These are phyloP conservation scores for Ciconia stormi DNA, from an alignment of 2,113 vertebrate genomes.

Conservation along the genomic window DNA sequence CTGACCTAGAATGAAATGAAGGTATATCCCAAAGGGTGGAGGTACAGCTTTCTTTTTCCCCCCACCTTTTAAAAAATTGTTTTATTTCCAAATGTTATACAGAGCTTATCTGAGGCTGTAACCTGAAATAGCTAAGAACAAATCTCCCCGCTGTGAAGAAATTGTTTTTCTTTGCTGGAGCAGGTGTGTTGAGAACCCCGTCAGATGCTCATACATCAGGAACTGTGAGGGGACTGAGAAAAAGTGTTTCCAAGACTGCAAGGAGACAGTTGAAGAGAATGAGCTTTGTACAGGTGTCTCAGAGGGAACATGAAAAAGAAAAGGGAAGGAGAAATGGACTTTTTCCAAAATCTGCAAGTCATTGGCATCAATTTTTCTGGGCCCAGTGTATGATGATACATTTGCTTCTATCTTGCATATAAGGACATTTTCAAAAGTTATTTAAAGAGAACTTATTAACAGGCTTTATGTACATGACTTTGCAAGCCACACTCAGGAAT, in stretches of 20 bases:
- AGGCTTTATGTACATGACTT: not conserved
- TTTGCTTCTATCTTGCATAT: not conserved
- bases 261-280: not conserved
- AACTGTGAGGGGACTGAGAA: not conserved
- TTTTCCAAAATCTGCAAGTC: not conserved
- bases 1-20: not conserved
- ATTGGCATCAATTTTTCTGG: not conserved
- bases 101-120: not conserved
- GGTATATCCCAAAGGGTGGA: not conserved
- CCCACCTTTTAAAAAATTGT: not conserved
- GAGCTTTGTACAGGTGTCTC: not conserved
- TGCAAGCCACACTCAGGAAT: not conserved
- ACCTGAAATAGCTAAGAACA: not conserved
- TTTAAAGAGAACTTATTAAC: not conserved
- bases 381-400: not conserved
- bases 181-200: not conserved
- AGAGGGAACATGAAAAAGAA: not conserved
- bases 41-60: not conserved
- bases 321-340: not conserved
- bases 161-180: not conserved
- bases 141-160: not conserved
- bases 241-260: not conserved
- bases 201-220: not conserved
- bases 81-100: not conserved
- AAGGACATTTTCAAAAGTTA: not conserved